Percentiles rank a stretch among this genome's conserved stretches.
phyloP scores from a whole-genome alignment of 2,888 invertebrate species.

The Limnephilus marmoratus region DNA sequence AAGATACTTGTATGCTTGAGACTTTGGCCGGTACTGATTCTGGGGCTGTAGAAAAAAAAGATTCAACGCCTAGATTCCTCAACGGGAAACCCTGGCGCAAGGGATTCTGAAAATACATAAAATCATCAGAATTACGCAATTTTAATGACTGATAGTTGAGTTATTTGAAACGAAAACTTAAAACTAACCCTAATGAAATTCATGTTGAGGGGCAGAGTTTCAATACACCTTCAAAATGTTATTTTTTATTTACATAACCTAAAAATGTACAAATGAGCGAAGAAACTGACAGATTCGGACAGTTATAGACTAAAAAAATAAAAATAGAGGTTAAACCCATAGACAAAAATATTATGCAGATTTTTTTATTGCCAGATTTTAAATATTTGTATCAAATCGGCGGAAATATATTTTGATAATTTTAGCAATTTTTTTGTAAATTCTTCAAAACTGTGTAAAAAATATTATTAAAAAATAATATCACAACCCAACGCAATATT shows the following conservation, averaged over 20 bases:
- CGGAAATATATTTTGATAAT: not conserved
- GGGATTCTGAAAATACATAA: conserved; percentile 55
- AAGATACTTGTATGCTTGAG: not conserved
- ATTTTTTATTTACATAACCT: conserved; percentile 5
- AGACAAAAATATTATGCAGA: not conserved
- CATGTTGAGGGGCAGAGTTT: not conserved
- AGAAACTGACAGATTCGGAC: not conserved
- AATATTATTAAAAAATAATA: no score
- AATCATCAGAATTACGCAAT: not conserved
- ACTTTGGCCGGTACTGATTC: conserved; percentile 43
- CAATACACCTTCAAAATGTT: not conserved
- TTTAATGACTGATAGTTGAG: not conserved
- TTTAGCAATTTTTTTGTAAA: not conserved
- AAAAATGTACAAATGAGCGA: conserved; percentile 2
- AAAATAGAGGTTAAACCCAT: not conserved
- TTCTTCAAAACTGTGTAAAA: not conserved
- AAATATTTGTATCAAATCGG: not conserved
- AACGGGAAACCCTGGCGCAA: conserved; percentile 48
- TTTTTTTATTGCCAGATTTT: not conserved
- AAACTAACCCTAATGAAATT: conserved; percentile 36
- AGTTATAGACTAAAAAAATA: not conserved
- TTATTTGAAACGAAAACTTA: not conserved
- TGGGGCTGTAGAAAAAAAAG: conserved; percentile 52
- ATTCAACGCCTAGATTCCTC: conserved; percentile 39
- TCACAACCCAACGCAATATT: no score